A percentile compares a stretch with the other conserved stretches of the same genome.
Conservation (phyloP, 2,888 invertebrate species). For the Melanchra persicariae region DNA sequence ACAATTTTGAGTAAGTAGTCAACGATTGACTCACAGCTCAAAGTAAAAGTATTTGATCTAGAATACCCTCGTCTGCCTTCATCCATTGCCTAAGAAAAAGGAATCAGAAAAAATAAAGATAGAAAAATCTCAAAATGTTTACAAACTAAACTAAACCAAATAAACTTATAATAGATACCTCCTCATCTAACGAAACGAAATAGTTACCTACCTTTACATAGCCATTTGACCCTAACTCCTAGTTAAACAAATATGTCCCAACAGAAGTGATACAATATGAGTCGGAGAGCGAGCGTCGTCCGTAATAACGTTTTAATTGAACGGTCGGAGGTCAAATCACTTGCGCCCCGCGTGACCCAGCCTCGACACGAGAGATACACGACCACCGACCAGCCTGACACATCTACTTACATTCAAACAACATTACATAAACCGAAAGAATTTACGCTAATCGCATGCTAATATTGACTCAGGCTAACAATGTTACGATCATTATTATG, state of each 20-base stretch:
- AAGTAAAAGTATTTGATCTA: neutral
- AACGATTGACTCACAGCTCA: neutral
- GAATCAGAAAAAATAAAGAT: neutral
- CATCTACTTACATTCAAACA: constrained; percentile 26
- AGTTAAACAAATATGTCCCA: constrained; percentile 59
- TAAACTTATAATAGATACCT: neutral
- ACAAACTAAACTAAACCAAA: neutral
- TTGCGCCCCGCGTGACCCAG: constrained; percentile 80
- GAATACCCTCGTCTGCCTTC: neutral
- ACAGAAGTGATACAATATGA: constrained; percentile 71
- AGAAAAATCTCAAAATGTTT: neutral
- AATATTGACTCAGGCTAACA: constrained; percentile 65
- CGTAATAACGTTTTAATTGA: constrained; percentile 88
- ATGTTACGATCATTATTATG: constrained; percentile 69
- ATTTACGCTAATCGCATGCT: constrained; percentile 54
- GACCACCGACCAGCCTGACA: constrained; percentile 32
- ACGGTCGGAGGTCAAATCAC: constrained; percentile 90
- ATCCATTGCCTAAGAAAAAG: too few species aligned
- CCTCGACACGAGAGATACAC: constrained; percentile 65
- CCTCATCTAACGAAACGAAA: constrained; percentile 7
- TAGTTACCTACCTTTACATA: neutral
- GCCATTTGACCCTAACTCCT: constrained; percentile 22
- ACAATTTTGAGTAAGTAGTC: constrained; percentile 5
- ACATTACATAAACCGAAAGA: constrained; percentile 46
- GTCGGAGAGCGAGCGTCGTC: constrained; percentile 70